Base-by-base conservation (phyloP, 2,797 vertebrate genomes). In the Buceros bicornis region DNA sequence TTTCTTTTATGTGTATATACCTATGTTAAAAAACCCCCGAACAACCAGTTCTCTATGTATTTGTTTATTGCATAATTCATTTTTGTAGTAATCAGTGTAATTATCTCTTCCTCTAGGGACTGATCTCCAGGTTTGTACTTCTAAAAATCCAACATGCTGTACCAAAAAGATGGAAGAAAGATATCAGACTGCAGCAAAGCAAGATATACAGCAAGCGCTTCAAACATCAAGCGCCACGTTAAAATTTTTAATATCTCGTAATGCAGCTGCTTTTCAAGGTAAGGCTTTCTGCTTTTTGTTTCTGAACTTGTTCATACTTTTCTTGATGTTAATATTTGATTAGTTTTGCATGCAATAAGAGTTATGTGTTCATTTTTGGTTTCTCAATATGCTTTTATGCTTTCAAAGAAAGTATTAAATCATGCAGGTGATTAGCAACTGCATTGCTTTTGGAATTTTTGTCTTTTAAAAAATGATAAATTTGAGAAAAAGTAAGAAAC, bases 221-320 rank as follows among this genome's bases (percentile, higher is more conserved):
- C 99, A 99, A 95, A 97, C 97, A 8, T 98, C 98, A 95, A 99
- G 98, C 12, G 98, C 98, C 78, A 82, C 96, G 2, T 96, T 99
- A 31, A 99, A 99, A 95, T 96, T 98, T 84, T 98, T 99, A 76
- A 98, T 99, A 94, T 98, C 98, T 15, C 98, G 8, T 79, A 99
- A 99, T 78, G 98, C 99, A 86, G 99, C 98, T 28, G 95, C 97
- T 89, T 99, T 99, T 98, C 99, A 99, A 98, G 99, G 99, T 99
- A 98, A 97, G 78, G 11, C n/a, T 69, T 73, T 72, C 42, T 70
- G 31, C 25, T 72, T 67, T 90, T 81, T 86, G 10, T 90, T 90
- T 92, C 26, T 22, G 53, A 37, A 45, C 7, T 76, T 90, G 2
- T 90, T 88, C 3, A 14, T 73, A 9, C 20, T 82, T 91, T 57